phyloP scores from a whole-genome alignment of 1,140 invertebrate species.

The Bombus sylvicola region DNA sequence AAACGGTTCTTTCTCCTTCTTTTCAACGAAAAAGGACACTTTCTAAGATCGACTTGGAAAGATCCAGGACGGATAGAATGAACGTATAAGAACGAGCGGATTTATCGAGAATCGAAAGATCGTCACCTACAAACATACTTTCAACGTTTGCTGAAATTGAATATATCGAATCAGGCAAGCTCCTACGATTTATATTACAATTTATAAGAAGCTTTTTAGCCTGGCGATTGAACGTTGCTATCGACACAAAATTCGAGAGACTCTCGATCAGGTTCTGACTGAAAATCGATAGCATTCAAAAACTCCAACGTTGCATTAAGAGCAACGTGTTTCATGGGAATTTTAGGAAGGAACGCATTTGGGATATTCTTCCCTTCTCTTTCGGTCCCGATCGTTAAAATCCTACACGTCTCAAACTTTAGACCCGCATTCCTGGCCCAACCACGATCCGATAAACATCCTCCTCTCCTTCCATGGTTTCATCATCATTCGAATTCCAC shows the following conservation, averaged over 20 bases:
- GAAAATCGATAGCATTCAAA: constrained; percentile 19
- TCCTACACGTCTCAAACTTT: not conserved
- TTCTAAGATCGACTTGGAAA: not conserved
- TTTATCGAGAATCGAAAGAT: not conserved
- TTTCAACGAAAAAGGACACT: not conserved
- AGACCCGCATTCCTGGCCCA: not conserved
- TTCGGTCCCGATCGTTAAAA: not conserved
- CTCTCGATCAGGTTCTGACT: not conserved
- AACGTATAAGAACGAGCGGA: not conserved
- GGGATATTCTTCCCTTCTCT: too few species aligned
- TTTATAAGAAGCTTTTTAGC: too few species aligned
- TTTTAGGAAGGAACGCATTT: not conserved
- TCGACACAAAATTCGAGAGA: not conserved
- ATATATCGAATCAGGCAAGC: not conserved
- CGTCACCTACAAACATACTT: not conserved
- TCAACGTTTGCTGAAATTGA: not conserved
- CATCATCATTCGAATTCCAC: not conserved
- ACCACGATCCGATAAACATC: constrained; percentile 57
- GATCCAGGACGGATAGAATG: not conserved
- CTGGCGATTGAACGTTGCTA: not conserved
- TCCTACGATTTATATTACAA: not conserved
- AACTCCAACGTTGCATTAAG: not conserved
- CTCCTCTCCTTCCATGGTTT: not conserved
- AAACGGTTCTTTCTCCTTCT: not conserved
- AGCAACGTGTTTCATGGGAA: not conserved